Evolutionary conservation across 1,140 invertebrate genomes (phyloP), one percentile per base, ranked within the genome.

Genomic region (Megalonaias nervosa): DNA sequence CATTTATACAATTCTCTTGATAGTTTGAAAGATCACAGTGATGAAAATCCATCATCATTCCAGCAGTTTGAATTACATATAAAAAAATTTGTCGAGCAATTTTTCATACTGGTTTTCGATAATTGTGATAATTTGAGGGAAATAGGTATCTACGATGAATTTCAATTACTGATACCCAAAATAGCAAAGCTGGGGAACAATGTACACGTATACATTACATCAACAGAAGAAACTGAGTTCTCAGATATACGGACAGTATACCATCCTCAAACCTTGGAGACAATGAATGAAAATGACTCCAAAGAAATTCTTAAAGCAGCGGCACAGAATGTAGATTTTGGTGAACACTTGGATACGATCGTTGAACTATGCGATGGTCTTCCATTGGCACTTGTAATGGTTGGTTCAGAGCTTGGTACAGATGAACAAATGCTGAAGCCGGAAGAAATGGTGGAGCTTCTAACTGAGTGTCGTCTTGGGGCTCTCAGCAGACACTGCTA

Each of bases 401-500:
- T 76, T 61, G 74, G 57, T 62, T 55, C 67, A 14, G 71, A 73
- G 17, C 26, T 79, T 48, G 58, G 17, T n/a, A 58, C n/a, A 56
- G 75, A 79, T 17, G 58, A 38, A 56, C 59, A 57, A 9, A 38
- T 74, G 14, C n/a, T 79, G 3, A 65, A 66, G 9, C 66, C 67
- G 4, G 48, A 57, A 58, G 64, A 79, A n/a, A 69, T 79, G 65
- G 71, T 79, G 0, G 48, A 79, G 17, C 21, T 79, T 15, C 57
- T 79, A 6, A n/a, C 60, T 13, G 55, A 74, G n/a, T 67, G 71
- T 69, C 56, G 77, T n/a, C 77, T 79, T 1, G 48, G 70, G 57
- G 62, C 71, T 70, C 56, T 79, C 12, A 74, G 77, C 26, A 61
- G 58, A 15, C 26, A 31, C 26, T 31, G 26, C 26, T 31, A 31